Percentiles rank a stretch among this genome's conserved stretches.
Evolutionary conservation across 64 coral and sea anemone species (phyloP).

Genomic region (Orbicella faveolata): DNA sequence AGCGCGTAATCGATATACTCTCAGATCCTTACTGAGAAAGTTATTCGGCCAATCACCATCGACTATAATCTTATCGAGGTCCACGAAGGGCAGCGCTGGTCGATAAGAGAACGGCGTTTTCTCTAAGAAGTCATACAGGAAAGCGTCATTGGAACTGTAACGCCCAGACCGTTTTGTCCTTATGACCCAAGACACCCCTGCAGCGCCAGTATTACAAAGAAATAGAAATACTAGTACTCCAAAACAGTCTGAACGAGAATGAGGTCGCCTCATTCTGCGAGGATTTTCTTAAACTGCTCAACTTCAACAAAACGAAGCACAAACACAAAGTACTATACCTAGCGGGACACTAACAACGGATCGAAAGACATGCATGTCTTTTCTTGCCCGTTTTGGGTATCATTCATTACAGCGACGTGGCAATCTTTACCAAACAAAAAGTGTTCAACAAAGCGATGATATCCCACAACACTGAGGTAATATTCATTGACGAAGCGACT

Average conservation of each 20-base stretch:
- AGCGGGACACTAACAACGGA: no score
- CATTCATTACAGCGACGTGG: no score
- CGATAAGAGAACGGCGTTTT: conserved; percentile 16
- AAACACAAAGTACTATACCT: no score
- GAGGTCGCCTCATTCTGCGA: background rate
- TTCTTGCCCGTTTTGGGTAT: no score
- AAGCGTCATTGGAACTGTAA: background rate
- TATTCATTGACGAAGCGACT: conserved; percentile 9
- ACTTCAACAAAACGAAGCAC: background rate
- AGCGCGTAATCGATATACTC: conserved; percentile 1
- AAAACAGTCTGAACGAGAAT: background rate
- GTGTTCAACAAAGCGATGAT: background rate
- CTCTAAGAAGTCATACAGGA: background rate
- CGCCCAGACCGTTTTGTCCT: conserved; percentile 24
- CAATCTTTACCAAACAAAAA: no score
- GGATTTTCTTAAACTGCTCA: background rate
- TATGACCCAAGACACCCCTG: background rate
- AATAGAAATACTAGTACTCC: background rate
- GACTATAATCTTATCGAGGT: conserved; percentile 45
- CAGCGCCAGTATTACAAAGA: background rate
- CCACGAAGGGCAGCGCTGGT: conserved; percentile 4
- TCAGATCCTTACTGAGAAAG: conserved; percentile 1
- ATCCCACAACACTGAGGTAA: background rate
- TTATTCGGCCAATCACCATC: conserved; percentile 9
- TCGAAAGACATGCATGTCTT: no score